Evolutionary conservation across 1,140 invertebrate species (phyloP).

Genomic region (Drosophila biarmipes): DNA sequence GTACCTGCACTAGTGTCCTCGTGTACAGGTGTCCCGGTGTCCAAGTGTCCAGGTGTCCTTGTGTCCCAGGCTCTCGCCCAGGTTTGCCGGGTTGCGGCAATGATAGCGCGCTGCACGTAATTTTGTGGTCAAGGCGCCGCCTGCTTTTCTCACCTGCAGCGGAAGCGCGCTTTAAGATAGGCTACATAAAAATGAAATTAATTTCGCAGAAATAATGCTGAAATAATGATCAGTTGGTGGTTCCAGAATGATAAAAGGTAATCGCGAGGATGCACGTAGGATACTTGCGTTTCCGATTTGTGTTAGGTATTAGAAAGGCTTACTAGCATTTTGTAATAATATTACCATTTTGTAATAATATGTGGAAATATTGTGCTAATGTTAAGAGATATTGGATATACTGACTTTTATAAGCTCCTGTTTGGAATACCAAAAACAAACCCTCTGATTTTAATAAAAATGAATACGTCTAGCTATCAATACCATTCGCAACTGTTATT

Average conservation of each 20-base stretch:
- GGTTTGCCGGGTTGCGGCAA: constrained; percentile 26
- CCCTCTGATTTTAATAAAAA: too few species aligned
- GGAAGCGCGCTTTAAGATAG: constrained; percentile 24
- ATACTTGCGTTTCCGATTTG: too few species aligned
- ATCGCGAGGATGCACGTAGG: constrained; percentile 3
- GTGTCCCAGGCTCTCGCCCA: background rate
- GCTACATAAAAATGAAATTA: constrained; percentile 11
- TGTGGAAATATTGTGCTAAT: too few species aligned
- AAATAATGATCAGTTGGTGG: constrained; percentile 11
- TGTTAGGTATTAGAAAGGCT: too few species aligned
- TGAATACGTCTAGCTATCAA: too few species aligned
- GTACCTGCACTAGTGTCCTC: constrained; percentile 1
- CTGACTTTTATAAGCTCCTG: too few species aligned
- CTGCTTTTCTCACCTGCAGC: constrained; percentile 22
- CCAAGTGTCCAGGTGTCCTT: background rate
- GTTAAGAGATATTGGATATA: too few species aligned
- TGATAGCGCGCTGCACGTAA: constrained; percentile 65
- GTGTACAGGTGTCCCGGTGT: background rate
- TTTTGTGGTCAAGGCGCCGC: constrained; percentile 67
- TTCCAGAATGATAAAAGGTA: constrained; percentile 6
- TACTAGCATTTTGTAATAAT: too few species aligned
- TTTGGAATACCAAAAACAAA: too few species aligned
- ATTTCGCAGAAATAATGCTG: constrained; percentile 16
- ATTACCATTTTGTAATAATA: too few species aligned
- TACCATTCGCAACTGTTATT: too few species aligned